Base-by-base conservation (phyloP, 64 coral and sea anemone species). In the Anthopleura sola region DNA sequence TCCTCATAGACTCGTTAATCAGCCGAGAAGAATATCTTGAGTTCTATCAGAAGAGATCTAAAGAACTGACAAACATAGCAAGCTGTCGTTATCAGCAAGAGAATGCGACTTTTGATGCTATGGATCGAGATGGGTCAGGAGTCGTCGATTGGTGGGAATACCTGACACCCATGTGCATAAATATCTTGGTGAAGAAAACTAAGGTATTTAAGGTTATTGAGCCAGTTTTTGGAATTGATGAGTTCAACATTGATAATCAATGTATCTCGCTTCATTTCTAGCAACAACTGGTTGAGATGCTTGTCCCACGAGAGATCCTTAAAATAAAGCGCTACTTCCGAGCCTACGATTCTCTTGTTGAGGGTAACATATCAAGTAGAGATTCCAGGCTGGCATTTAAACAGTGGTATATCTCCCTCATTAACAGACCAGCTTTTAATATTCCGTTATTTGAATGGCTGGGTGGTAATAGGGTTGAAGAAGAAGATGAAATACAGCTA, bases 131-230 rank as follows among this genome's bases (percentile, higher is more conserved):
- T 24, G 51, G 54, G 3, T 84, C 57, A 5, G 91, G 71, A 17
- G 19, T 77, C 5, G 88, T 93, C 36, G 91, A 87, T 34, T 93
- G 91, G 91, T 93, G 91, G 91, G 49, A 93, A 66, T 93, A 58
- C 21, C 36, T 60, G 69, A 88, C 82, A 26, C 78, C 91, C 1
- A 84, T 88, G 91, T 82, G 85, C 55, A 60, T 88, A 3, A 83
- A 68, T 9, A 37, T 88, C 46, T 78, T 92, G 23, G 37, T 50
- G 3, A 60, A 88, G 55, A 48, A 48, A 48, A 3, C 46, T 5
- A 48, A 48, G 46, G 46, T 48, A 78, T 37, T n/a, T n/a, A n/a
- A n/a, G n/a, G n/a, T n/a, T n/a, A n/a, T n/a, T n/a, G n/a, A n/a
- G n/a, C n/a, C n/a, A n/a, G n/a, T n/a, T n/a, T n/a, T n/a, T n/a